phyloP scores from a whole-genome alignment of 2,888 invertebrate genomes.

The Machimus atricapillus region DNA sequence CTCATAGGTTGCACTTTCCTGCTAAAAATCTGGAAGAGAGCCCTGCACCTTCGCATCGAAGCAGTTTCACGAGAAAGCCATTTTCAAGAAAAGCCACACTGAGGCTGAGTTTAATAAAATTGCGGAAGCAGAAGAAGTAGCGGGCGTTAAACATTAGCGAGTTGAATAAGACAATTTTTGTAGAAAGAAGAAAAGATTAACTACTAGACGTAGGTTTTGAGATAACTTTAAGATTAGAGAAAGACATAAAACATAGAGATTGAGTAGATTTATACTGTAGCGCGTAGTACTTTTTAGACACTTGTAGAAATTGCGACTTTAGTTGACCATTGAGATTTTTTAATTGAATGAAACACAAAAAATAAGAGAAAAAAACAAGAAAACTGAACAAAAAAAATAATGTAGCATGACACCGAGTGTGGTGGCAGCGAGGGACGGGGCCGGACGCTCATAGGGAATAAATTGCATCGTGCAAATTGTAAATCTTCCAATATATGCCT shows the following conservation, averaged over 20 bases:
- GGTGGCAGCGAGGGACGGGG: neutral
- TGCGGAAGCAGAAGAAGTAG: neutral
- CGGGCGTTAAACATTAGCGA: conserved; percentile 1
- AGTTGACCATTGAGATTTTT: conserved; percentile 14
- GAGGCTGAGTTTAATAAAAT: neutral
- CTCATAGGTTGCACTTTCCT: neutral
- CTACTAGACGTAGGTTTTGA: conserved; percentile 28
- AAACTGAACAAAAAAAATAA: conserved; percentile 16
- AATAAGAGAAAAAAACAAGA: neutral
- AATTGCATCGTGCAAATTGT: conserved; percentile 33
- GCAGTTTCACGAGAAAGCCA: neutral
- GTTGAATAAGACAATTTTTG: conserved; percentile 26
- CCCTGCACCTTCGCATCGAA: neutral
- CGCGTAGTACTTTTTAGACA: conserved; percentile 42
- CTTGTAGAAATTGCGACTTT: conserved; percentile 30
- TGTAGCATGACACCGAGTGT: neutral
- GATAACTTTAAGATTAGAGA: conserved; percentile 34
- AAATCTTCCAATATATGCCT: conserved; percentile 31
- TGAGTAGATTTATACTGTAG: conserved; percentile 46
- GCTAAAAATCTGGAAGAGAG: neutral
- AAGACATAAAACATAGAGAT: conserved; percentile 41
- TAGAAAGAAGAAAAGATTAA: conserved; percentile 24
- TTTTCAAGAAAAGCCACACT: neutral
- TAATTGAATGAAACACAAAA: conserved; percentile 13
- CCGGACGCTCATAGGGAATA: neutral